Percentiles rank a stretch among this genome's conserved stretches.
phyloP scores from a whole-genome alignment of 2,888 invertebrate species.

The Escarpia spicata region DNA sequence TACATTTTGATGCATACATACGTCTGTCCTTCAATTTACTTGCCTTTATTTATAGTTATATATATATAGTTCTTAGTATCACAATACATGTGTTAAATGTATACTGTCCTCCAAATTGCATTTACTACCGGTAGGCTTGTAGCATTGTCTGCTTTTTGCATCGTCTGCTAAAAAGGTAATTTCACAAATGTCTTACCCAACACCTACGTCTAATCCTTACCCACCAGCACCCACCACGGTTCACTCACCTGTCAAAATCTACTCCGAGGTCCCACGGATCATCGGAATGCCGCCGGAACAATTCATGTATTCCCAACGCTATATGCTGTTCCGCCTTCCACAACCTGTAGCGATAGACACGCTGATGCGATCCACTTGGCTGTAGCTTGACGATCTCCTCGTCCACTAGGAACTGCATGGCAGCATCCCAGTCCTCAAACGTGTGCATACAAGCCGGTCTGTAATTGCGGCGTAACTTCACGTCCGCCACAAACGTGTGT shows the following conservation, averaged over 20 bases:
- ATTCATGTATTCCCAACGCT: neutral
- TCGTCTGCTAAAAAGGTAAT: too few relatives aligned
- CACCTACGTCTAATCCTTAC: too few relatives aligned
- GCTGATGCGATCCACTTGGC: neutral
- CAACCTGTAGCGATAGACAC: slow-evolving; percentile 23
- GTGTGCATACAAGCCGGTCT: neutral
- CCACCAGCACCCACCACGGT: neutral
- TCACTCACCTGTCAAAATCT: slow-evolving; percentile 45
- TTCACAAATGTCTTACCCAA: too few relatives aligned
- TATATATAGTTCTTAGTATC: too few relatives aligned
- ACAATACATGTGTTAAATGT: too few relatives aligned
- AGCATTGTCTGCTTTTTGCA: too few relatives aligned
- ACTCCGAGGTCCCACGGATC: slow-evolving; percentile 44
- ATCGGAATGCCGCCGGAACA: slow-evolving; percentile 31
- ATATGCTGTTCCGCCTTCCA: slow-evolving; percentile 31
- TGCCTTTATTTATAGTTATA: too few relatives aligned
- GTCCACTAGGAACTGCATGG: slow-evolving; percentile 22
- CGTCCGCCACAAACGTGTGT: slow-evolving; percentile 47
- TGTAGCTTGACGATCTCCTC: slow-evolving; percentile 18
- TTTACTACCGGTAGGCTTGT: too few relatives aligned
- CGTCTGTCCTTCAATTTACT: too few relatives aligned
- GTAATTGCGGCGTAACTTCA: neutral
- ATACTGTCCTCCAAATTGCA: too few relatives aligned
- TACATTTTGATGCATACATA: neutral
- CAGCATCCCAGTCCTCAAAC: slow-evolving; percentile 27